Evolutionary conservation across 2,797 vertebrate species (phyloP).

Genomic region (Crenichthys baileyi): DNA sequence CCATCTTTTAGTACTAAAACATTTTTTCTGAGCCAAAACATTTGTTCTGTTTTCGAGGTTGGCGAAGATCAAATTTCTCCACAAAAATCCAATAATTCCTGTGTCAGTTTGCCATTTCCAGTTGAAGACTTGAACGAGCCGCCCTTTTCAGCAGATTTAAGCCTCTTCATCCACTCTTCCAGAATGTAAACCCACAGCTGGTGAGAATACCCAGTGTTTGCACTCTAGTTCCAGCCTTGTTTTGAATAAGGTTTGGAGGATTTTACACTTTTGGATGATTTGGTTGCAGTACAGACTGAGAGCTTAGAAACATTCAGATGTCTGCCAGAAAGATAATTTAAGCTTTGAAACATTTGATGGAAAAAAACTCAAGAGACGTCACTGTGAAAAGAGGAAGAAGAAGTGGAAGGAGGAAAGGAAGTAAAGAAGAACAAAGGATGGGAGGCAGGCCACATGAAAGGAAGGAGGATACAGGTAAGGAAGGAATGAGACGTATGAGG

Average conservation of each 20-base stretch:
- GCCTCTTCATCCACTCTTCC: constrained; percentile 54
- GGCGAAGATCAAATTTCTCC: constrained; percentile 21
- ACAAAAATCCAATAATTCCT: constrained; percentile 29
- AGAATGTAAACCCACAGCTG: constrained; percentile 44
- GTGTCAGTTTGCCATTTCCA: constrained; percentile 35
- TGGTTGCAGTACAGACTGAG: constrained; percentile 17
- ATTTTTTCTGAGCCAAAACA: constrained; percentile 7
- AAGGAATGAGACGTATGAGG: neutral
- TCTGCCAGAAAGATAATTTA: neutral
- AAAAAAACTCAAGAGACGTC: neutral
- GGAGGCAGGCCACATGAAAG: neutral
- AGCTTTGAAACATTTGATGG: constrained; percentile 16
- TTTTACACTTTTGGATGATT: constrained; percentile 47
- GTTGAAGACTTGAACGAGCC: constrained; percentile 23
- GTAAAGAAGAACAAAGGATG: neutral
- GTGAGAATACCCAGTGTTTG: constrained; percentile 36
- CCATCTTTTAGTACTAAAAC: neutral
- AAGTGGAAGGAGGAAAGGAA: neutral
- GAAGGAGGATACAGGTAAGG: neutral
- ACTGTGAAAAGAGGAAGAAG: neutral
- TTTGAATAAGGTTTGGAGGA: constrained; percentile 53
- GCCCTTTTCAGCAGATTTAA: constrained; percentile 49
- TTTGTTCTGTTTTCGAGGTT: constrained; percentile 10
- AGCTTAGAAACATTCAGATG: constrained; percentile 22
- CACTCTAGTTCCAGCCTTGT: constrained; percentile 30